Evolutionary conservation across 2,797 vertebrate genomes (phyloP).

Genomic region (Argya squamiceps): DNA sequence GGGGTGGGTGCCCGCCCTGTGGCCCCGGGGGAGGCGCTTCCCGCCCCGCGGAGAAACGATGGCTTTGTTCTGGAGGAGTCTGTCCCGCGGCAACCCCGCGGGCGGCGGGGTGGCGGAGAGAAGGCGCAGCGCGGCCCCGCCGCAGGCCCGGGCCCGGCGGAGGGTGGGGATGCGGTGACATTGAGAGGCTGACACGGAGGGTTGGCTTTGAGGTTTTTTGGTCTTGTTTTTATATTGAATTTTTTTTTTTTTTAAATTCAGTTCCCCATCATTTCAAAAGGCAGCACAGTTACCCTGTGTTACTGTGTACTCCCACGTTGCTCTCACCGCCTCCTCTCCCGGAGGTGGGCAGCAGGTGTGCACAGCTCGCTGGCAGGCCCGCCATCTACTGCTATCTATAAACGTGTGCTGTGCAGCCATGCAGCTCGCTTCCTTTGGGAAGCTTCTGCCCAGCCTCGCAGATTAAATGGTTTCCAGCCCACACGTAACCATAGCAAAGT

Average conservation of each 20-base stretch:
- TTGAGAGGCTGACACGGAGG: not conserved
- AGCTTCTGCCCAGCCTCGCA: not conserved
- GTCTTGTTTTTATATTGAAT: not conserved
- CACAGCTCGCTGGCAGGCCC: not conserved
- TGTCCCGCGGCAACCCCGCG: not conserved
- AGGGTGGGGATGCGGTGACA: not conserved
- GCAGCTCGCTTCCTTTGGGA: not conserved
- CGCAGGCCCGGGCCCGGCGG: not conserved
- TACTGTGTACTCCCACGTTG: rapidly evolving
- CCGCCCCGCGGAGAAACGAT: not conserved
- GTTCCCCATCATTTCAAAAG: not conserved
- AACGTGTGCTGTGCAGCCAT: rapidly evolving
- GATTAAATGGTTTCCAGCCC: not conserved
- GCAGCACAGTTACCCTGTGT: rapidly evolving
- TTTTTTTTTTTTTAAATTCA: not conserved
- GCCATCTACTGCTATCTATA: rapidly evolving
- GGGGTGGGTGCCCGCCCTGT: not conserved
- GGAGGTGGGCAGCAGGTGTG: not conserved
- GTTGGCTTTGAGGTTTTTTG: not conserved
- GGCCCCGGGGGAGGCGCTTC: no score
- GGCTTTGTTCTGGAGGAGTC: not conserved
- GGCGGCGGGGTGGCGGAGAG: not conserved
- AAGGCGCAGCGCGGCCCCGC: not conserved
- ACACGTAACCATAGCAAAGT: not conserved
- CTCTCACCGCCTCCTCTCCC: rapidly evolving